Evolutionary conservation across 2,888 invertebrate genomes (phyloP), one percentile per base, ranked within the genome.

Genomic region (Plagodis pulveraria): DNA sequence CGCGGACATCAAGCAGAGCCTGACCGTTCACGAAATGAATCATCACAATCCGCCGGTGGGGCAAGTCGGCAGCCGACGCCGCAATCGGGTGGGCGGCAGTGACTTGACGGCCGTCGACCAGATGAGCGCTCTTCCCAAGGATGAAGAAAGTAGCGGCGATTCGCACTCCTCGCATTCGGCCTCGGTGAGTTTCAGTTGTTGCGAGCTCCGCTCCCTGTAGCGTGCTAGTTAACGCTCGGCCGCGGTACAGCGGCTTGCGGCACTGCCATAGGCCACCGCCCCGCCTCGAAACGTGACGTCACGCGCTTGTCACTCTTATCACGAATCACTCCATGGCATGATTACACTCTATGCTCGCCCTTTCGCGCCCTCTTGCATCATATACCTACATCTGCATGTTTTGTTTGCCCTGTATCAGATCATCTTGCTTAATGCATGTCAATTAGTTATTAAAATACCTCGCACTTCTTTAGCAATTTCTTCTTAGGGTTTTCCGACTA

Each of bases 1-100:
- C 9, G 97, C 98, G 40, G 97, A 98, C 80, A 98, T 98, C 83
- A 97, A 97, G 83, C 98, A 98, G 84, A 97, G 97, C 82, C 90
- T 98, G 79, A 98, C 98, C 11, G 97, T 97, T 63, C 98, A 98
- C 86, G 97, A 98, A 87, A 96, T 97, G 94, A 97, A 98, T 92
- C 97, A 97, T 84, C 97, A 97, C 89, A 95, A 96, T 75, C 96
- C 96, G 64, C 95, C 96, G 10, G 95, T 96, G 69, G 96, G 96
- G 45, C 96, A 95, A 80, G 89, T 89, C 63, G 75, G 80, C 66
- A 87, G 89, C 66, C 90, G 95, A 34, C 94, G 96, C 52, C 94
- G 95, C 73, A 96, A 96, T 85, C 95, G 96, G 81, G 96, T 96
- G 76, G 96, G 96, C 63, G 95, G 95, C 77, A 95, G 95, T 84